These are phyloP conservation scores for Athripsodes cinereus DNA, from an alignment of 2,888 invertebrate species.

Conservation along the genomic window DNA sequence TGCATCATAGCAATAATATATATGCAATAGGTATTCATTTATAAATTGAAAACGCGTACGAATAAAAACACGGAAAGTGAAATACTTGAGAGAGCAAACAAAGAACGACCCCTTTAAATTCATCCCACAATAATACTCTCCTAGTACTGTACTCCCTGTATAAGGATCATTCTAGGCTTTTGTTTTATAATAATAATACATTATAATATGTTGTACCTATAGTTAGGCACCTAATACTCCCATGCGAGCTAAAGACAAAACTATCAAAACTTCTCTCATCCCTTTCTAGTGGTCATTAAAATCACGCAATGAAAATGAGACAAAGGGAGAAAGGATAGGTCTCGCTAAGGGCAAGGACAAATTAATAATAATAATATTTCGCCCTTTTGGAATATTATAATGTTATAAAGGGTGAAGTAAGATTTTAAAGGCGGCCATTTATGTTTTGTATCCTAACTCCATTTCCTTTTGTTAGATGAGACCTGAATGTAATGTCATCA, in stretches of 20 bases:
- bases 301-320: conserved; percentile 12
- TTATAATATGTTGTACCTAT: too few species aligned
- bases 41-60: too few species aligned
- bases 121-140: too few species aligned
- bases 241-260: conserved; percentile 4
- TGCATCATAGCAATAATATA: too few species aligned
- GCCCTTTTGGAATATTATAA: neutral
- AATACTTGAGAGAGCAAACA: too few species aligned
- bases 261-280: conserved; percentile 8
- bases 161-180: conserved; percentile 26
- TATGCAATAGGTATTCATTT: too few species aligned
- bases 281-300: conserved; percentile 6
- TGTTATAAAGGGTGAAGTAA: conserved; percentile 20
- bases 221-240: too few species aligned
- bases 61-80: too few species aligned
- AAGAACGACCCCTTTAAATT: too few species aligned
- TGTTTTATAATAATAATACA: conserved; percentile 23
- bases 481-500: neutral
- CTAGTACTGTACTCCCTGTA: conserved; percentile 21
- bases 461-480: conserved; percentile 8
- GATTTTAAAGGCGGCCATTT: conserved; percentile 21
- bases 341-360: conserved; percentile 22
- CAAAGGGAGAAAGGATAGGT: conserved; percentile 12
- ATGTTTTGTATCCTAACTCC: conserved; percentile 17
- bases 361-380: conserved; percentile 26